Percentiles rank a stretch among this genome's conserved stretches.
These are phyloP conservation scores for Spilosoma lubricipeda DNA, from an alignment of 2,888 invertebrate species.

Conservation along the genomic window DNA sequence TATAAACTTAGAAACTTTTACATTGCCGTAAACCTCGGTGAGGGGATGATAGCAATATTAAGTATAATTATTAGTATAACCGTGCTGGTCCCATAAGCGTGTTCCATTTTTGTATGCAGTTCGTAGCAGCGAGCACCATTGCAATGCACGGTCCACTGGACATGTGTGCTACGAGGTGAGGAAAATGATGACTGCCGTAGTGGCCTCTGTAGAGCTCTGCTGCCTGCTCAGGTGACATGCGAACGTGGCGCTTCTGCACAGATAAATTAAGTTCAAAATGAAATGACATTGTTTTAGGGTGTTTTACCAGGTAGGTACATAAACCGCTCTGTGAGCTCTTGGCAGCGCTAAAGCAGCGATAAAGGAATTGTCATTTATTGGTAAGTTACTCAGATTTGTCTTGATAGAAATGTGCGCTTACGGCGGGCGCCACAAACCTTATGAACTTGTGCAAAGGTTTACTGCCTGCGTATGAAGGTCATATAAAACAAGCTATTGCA, in stretches of 20 bases:
- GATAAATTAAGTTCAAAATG: background rate
- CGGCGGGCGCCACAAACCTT: too few species aligned
- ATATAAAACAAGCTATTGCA: too few species aligned
- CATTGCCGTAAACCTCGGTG: background rate
- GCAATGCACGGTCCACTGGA: constrained; percentile 91
- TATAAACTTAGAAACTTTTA: too few species aligned
- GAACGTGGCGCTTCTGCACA: constrained; percentile 88
- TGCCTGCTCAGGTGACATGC: constrained; percentile 93
- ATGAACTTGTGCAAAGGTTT: too few species aligned
- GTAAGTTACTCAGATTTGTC: too few species aligned
- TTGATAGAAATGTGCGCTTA: too few species aligned
- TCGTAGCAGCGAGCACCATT: constrained; percentile 88
- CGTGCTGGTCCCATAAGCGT: constrained; percentile 90
- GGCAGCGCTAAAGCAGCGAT: background rate
- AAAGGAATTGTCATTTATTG: too few species aligned
- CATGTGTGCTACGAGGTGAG: constrained; percentile 92
- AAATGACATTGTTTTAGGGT: background rate
- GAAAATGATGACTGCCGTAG: constrained; percentile 91
- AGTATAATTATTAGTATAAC: constrained; percentile 48
- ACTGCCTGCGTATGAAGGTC: too few species aligned
- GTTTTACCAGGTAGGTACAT: background rate
- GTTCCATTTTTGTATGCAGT: constrained; percentile 91
- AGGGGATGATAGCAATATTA: background rate
- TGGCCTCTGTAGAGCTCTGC: constrained; percentile 93
- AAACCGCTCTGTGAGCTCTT: background rate